These are phyloP conservation scores for Chrysodeixis includens DNA, from an alignment of 2,888 invertebrate genomes.

Conservation along the genomic window DNA sequence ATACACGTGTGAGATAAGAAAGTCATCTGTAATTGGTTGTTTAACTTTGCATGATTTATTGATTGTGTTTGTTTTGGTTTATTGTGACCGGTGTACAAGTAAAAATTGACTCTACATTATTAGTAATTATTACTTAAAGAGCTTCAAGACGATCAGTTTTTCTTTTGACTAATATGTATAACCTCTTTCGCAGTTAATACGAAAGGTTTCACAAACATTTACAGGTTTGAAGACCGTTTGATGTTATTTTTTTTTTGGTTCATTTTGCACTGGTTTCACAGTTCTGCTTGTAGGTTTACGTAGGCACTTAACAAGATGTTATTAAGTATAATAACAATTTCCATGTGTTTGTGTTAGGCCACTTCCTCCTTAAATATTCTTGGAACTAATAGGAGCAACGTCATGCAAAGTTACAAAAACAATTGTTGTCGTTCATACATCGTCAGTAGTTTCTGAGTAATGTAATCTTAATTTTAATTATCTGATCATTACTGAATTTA, in stretches of 20 bases:
- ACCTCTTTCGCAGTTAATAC: too few relatives aligned
- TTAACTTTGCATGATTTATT: constrained; percentile 11
- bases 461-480: background rate
- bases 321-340: background rate
- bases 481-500: background rate
- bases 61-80: constrained; percentile 10
- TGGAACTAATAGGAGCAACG: background rate
- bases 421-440: background rate
- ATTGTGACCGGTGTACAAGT: background rate
- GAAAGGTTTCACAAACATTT: too few relatives aligned
- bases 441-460: too few relatives aligned
- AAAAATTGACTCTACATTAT: too few relatives aligned
- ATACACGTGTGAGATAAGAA: constrained; percentile 29
- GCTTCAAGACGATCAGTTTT: too few relatives aligned
- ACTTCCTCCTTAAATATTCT: background rate
- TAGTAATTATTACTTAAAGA: too few relatives aligned
- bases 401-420: background rate
- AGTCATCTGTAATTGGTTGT: constrained; percentile 25
- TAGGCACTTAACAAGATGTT: background rate
- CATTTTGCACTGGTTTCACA: too few relatives aligned
- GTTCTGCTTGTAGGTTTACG: too few relatives aligned
- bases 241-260: too few relatives aligned
- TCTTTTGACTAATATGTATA: too few relatives aligned
- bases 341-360: background rate
- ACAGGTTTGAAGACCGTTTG: too few relatives aligned